Evolutionary conservation across 2,797 vertebrate species (phyloP).

Genomic region (Enteromius thamalakanensis): DNA sequence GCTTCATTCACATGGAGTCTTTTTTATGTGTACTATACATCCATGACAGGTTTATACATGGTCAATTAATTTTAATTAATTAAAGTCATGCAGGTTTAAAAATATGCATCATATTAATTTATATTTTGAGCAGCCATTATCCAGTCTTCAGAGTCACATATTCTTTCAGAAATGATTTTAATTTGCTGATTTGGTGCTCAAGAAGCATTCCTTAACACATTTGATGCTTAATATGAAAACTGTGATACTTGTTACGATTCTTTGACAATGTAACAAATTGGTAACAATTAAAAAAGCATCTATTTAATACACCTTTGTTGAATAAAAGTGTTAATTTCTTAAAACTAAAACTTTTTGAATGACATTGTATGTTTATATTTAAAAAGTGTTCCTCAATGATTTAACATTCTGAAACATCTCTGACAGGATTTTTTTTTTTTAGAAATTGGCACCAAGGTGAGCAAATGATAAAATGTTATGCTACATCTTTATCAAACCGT

Average conservation of each 20-base stretch:
- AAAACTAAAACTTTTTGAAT: background rate
- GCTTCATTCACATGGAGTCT: background rate
- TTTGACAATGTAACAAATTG: too few relatives aligned
- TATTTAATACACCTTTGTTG: background rate
- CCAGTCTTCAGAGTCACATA: background rate
- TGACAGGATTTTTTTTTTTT: background rate
- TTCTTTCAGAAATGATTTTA: background rate
- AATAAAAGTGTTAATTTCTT: background rate
- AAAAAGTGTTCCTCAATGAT: background rate
- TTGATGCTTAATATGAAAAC: background rate
- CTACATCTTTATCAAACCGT: slow-evolving; percentile 1
- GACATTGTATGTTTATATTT: background rate
- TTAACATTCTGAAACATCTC: background rate
- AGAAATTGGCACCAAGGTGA: background rate
- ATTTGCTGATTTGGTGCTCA: background rate
- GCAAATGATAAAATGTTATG: background rate
- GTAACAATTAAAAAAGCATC: background rate
- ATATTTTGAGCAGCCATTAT: background rate
- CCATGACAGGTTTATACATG: too few relatives aligned
- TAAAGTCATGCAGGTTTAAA: too few relatives aligned
- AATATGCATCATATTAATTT: background rate
- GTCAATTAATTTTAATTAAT: too few relatives aligned
- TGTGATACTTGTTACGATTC: background rate
- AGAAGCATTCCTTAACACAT: background rate
- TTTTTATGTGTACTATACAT: background rate